These are phyloP conservation scores for Mycalesis mineus DNA, from an alignment of 2,888 invertebrate genomes.

Conservation along the genomic window DNA sequence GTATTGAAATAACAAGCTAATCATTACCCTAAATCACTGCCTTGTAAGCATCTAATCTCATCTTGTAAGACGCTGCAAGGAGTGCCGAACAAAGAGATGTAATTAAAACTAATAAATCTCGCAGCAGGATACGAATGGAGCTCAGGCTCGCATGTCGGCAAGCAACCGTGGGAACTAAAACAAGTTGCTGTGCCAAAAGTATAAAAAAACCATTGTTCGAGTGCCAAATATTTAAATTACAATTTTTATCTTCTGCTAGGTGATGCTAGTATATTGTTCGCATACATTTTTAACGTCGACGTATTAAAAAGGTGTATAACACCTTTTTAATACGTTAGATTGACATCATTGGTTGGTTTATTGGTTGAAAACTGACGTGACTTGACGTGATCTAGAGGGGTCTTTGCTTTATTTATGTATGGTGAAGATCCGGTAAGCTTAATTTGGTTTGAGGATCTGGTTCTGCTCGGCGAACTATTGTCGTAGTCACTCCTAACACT, in stretches of 20 bases:
- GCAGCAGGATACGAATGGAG: slow-evolving; percentile 74
- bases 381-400: no score
- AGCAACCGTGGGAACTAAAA: slow-evolving; percentile 60
- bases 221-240: slow-evolving; percentile 2
- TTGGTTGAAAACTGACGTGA: no score
- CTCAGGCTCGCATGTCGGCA: slow-evolving; percentile 73
- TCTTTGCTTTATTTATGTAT: no score
- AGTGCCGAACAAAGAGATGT: slow-evolving; percentile 72
- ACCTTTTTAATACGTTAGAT: no score
- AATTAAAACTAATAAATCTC: slow-evolving; percentile 79
- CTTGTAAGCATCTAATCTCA: slow-evolving; percentile 66
- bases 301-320: no score
- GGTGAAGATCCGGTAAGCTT: no score
- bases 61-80: slow-evolving; percentile 43
- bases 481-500: no score
- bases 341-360: no score
- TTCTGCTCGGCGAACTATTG: no score
- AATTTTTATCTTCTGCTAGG: neutral
- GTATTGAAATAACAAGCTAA: neutral
- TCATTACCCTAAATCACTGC: slow-evolving; percentile 48
- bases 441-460: no score
- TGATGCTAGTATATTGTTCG: neutral
- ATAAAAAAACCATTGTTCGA: slow-evolving; percentile 13
- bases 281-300: no score
- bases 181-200: slow-evolving; percentile 35